These are phyloP conservation scores for Clistopyga incitator DNA, from an alignment of 2,888 invertebrate genomes.

Conservation along the genomic window DNA sequence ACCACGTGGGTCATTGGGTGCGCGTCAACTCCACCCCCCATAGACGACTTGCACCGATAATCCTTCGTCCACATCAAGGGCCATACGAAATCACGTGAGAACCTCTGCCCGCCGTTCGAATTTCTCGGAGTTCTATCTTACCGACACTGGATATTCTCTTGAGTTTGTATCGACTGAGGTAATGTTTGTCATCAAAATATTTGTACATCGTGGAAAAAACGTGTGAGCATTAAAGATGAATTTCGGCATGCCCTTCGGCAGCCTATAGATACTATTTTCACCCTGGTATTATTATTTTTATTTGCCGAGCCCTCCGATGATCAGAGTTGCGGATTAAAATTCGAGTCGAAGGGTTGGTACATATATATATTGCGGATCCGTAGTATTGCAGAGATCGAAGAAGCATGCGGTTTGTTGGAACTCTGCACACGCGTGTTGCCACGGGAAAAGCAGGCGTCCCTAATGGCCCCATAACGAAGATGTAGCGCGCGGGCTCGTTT, in stretches of 20 bases:
- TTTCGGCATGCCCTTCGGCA: slow-evolving; percentile 35
- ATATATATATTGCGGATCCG: slow-evolving; percentile 28
- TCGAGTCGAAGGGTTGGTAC: slow-evolving; percentile 68
- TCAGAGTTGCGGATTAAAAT: slow-evolving; percentile 73
- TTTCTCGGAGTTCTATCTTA: too few species aligned
- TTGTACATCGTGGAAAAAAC: too few species aligned
- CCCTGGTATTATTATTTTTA: slow-evolving; percentile 67
- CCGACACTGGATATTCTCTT: too few species aligned
- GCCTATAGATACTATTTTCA: slow-evolving; percentile 18
- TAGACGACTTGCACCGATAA: slow-evolving; percentile 22
- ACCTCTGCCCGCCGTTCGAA: too few species aligned
- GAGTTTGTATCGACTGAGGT: too few species aligned
- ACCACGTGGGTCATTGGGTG: slow-evolving; percentile 56
- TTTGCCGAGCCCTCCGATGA: slow-evolving; percentile 38
- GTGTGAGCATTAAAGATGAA: not conserved
- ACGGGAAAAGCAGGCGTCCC: slow-evolving; percentile 56
- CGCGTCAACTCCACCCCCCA: slow-evolving; percentile 34
- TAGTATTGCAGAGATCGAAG: slow-evolving; percentile 30
- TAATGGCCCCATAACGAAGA: slow-evolving; percentile 73
- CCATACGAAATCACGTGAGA: too few species aligned
- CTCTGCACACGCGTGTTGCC: slow-evolving; percentile 47
- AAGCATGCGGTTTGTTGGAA: slow-evolving; percentile 56
- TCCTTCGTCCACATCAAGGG: too few species aligned
- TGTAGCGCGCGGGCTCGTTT: slow-evolving; percentile 68
- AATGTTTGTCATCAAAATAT: too few species aligned